These are phyloP conservation scores for Chunga burmeisteri DNA, from an alignment of 2,113 vertebrate species.

Conservation along the genomic window DNA sequence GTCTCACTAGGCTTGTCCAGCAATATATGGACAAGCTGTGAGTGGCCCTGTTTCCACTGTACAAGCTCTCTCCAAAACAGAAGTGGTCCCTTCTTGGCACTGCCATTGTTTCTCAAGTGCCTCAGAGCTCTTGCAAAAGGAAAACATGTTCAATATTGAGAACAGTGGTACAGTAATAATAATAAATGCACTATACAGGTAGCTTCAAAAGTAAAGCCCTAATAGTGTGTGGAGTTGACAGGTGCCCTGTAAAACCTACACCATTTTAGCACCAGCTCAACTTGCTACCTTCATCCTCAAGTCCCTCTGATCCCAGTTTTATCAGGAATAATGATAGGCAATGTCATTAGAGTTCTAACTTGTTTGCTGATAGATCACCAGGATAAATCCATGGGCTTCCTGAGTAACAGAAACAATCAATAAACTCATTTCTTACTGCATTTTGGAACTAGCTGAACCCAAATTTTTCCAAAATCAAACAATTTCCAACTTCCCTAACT, in stretches of 20 bases:
- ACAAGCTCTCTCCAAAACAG: neutral
- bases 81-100: neutral
- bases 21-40: neutral
- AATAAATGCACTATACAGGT: neutral
- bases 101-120: neutral
- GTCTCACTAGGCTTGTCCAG: conserved; percentile 11
- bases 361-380: neutral
- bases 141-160: neutral
- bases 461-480: neutral
- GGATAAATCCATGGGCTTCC: neutral
- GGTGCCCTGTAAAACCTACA: neutral
- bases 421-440: neutral
- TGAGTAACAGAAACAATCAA: neutral
- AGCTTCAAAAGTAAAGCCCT: neutral
- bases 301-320: neutral
- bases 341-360: neutral
- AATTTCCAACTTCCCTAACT: neutral
- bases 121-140: neutral
- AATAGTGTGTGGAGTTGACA: neutral
- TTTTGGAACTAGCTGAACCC: neutral
- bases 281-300: neutral
- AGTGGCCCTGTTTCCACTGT: neutral
- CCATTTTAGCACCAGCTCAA: neutral
- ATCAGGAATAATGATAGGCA: neutral
- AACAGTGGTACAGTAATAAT: neutral